phyloP scores from a whole-genome alignment of 1,140 invertebrate species.

The Chlorops oryzae region DNA sequence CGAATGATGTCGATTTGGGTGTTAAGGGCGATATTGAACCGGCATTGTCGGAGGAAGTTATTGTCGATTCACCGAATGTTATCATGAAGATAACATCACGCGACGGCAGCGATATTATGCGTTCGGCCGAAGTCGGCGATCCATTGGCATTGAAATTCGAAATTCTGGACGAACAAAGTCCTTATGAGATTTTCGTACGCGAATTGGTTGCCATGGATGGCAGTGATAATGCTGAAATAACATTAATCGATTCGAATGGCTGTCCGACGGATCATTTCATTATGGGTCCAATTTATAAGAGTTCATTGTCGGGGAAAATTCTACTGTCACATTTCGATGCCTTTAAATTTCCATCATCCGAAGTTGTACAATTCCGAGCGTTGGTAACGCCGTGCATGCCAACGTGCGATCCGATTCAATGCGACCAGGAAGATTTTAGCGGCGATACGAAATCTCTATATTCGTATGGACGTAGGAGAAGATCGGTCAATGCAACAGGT shows the following conservation, averaged over 20 bases:
- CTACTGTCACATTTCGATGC: constrained; percentile 89
- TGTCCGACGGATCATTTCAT: constrained; percentile 89
- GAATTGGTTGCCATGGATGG: constrained; percentile 92
- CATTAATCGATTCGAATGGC: constrained; percentile 84
- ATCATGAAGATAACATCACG: constrained; percentile 85
- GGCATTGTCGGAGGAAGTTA: constrained; percentile 72
- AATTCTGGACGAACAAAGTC: constrained; percentile 83
- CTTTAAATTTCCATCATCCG: constrained; percentile 92
- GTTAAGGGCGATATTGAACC: constrained; percentile 80
- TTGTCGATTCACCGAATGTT: constrained; percentile 88
- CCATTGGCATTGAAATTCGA: constrained; percentile 83
- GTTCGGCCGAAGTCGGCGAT: constrained; percentile 77
- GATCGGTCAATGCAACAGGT: constrained; percentile 24
- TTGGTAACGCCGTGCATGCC: constrained; percentile 90
- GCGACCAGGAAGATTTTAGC: constrained; percentile 69
- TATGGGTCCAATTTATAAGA: constrained; percentile 82
- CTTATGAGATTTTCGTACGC: constrained; percentile 91
- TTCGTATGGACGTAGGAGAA: constrained; percentile 63
- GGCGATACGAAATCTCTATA: constrained; percentile 71
- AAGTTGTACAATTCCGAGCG: constrained; percentile 89
- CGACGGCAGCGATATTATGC: constrained; percentile 66
- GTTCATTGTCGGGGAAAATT: constrained; percentile 67
- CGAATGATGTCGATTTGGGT: constrained; percentile 83
- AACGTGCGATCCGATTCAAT: constrained; percentile 82
- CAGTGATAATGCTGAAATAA: constrained; percentile 84